Base-by-base conservation (phyloP, 2,113 vertebrate species). In the Ammodytes dubius region DNA sequence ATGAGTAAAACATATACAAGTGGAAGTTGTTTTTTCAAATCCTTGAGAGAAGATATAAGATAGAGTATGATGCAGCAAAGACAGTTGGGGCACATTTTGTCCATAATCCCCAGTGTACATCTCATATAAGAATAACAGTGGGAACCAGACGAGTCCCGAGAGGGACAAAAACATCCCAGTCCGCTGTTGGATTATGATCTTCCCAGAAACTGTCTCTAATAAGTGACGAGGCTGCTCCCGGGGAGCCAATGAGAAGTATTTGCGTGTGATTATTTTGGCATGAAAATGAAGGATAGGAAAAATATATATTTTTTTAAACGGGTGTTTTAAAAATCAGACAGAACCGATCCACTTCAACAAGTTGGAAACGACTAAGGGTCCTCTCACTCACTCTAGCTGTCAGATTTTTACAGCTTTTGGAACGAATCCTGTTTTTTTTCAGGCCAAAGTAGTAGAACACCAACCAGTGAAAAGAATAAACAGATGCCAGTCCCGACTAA, bases 201-300 rank as follows among this genome's bases (percentile, higher is more conserved):
- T 94, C 87, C 87, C 84, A 91, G 90, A 90, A 93, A 88, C 82
- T 74, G 82, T 88, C 81, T 91, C 90, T 92, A 92, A 95, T 93
- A 93, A 94, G 88, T 89, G 89, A 92, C 88, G 86, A 92, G 83
- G 84, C 82, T 66, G 64, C 86, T 88, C 91, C 83, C 82, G 79
- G 77, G 81, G 83, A 93, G 82, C 88, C 82, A 74, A 86, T 78
- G 77, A 80, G 81, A 91, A 92, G 90, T 91, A 92, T 93, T 92
- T 93, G 88, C 58, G 56, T 91, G 90, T 92, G 85, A 92, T 94
- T 93, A 92, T 91, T 90, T 86, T 90, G 83, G 87, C 82, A 89
- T 64, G 70, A 89, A 90, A 78, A 64, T 19, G 11, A 65, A 61
- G 63, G 76, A 35, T 39, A 47, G 68, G 54, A 82, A 77, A 12